These are phyloP conservation scores for Belgica antarctica DNA, from an alignment of 2,888 invertebrate genomes.

Conservation along the genomic window DNA sequence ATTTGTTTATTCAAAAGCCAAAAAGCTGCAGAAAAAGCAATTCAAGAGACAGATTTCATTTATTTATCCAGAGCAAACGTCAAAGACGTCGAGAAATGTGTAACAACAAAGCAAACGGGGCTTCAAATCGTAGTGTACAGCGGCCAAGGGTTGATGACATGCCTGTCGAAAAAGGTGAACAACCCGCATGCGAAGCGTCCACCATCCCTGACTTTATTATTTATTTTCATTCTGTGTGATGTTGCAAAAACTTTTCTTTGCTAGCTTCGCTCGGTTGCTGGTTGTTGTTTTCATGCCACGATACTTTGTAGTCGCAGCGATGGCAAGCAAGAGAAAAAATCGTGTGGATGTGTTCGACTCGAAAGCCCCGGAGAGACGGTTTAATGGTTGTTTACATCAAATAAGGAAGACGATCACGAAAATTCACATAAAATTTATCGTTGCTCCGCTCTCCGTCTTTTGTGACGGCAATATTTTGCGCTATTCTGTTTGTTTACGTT, in stretches of 20 bases:
- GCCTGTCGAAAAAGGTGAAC: not conserved
- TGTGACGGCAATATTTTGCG: conserved; percentile 29
- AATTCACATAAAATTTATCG: conserved; percentile 38
- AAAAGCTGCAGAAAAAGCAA: not conserved
- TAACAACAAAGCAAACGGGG: not conserved
- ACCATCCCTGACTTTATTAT: conserved; percentile 20
- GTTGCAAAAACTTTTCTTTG: conserved; percentile 7
- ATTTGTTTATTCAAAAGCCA: conserved; percentile 14
- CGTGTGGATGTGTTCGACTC: conserved; percentile 7
- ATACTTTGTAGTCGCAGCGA: conserved; percentile 2
- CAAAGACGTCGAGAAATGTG: not conserved
- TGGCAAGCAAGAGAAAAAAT: not conserved
- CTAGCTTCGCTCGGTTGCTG: not conserved
- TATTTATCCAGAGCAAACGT: conserved; percentile 1
- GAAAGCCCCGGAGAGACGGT: conserved; percentile 31
- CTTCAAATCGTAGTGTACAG: too few relatives aligned
- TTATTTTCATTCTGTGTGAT: conserved; percentile 40
- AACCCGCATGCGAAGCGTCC: not conserved
- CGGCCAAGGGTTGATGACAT: not conserved
- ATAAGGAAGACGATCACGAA: conserved; percentile 42
- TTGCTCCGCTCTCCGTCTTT: conserved; percentile 9
- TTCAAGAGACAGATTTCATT: conserved; percentile 17
- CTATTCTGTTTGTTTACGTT: conserved; percentile 31
- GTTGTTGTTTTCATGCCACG: conserved; percentile 13
- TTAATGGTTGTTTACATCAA: conserved; percentile 43